phyloP scores from a whole-genome alignment of 2,797 vertebrate genomes.

The Miichthys miiuy region DNA sequence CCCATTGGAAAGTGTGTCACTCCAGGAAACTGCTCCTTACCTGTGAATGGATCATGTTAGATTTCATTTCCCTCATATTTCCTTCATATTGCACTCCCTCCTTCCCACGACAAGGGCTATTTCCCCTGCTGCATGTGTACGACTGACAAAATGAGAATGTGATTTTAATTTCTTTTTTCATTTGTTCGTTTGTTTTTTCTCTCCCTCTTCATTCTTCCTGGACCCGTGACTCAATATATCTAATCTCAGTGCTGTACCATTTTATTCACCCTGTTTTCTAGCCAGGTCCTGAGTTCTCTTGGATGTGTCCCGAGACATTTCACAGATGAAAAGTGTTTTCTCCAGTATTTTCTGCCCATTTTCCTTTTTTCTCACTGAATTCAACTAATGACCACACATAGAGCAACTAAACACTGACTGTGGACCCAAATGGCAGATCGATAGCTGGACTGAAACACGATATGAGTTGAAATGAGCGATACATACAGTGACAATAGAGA shows the following conservation, averaged over 20 bases:
- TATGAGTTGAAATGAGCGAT: neutral
- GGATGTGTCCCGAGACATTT: constrained; percentile 40
- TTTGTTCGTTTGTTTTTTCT: constrained; percentile 10
- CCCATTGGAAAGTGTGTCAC: constrained; percentile 10
- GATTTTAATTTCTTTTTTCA: constrained; percentile 14
- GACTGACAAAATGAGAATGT: constrained; percentile 58
- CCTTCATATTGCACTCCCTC: constrained; percentile 47
- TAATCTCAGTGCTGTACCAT: constrained; percentile 24
- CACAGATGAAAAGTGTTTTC: constrained; percentile 54
- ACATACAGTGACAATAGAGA: neutral
- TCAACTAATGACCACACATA: neutral
- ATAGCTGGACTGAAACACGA: constrained; percentile 15
- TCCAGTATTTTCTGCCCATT: constrained; percentile 19
- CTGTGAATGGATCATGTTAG: constrained; percentile 15
- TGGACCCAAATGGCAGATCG: constrained; percentile 15
- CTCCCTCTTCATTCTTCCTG: constrained; percentile 1
- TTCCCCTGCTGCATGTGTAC: constrained; percentile 61
- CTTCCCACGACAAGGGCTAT: constrained; percentile 71
- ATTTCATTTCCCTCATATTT: constrained; percentile 34
- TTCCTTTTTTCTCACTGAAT: neutral
- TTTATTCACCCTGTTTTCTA: constrained; percentile 11
- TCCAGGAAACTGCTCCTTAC: neutral
- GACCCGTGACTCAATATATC: constrained; percentile 22
- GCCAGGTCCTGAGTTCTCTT: constrained; percentile 35
- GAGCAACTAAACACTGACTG: constrained; percentile 16